Percentiles rank a stretch among this genome's conserved stretches.
Evolutionary conservation across 37 sponge, comb jelly and placozoan species (phyloP).

Genomic region (Chondrilla cf. caribensis): DNA sequence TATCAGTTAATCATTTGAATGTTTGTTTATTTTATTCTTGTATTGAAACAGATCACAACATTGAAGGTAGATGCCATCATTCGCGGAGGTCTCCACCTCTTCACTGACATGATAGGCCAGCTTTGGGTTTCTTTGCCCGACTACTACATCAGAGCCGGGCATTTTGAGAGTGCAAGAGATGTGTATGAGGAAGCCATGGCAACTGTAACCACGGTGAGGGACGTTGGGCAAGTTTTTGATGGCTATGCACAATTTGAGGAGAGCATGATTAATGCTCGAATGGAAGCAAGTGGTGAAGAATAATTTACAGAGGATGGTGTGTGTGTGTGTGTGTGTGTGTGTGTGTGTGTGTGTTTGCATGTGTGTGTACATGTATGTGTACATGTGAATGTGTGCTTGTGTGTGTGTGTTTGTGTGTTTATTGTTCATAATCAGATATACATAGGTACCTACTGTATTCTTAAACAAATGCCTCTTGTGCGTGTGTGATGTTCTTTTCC

Average conservation of each 20-base stretch:
- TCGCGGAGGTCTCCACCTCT: constrained; percentile 86
- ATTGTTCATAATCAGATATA: too few relatives aligned
- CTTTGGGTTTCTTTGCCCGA: constrained; percentile 96
- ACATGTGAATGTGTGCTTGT: too few relatives aligned
- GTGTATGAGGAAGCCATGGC: constrained; percentile 96
- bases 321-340: constrained; percentile 4
- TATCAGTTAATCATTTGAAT: too few relatives aligned
- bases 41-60: constrained; percentile 53
- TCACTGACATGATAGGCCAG: constrained; percentile 96
- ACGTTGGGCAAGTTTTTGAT: constrained; percentile 98
- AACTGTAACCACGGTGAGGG: constrained; percentile 93
- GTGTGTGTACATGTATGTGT: too few relatives aligned
- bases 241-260: constrained; percentile 98
- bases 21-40: too few relatives aligned
- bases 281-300: constrained; percentile 77
- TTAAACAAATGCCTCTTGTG: too few relatives aligned
- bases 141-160: constrained; percentile 93
- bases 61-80: constrained; percentile 95
- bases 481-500: too few relatives aligned
- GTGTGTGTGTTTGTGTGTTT: too few relatives aligned
- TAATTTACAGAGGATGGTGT: constrained; percentile 75
- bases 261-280: constrained; percentile 90
- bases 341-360: too few relatives aligned
- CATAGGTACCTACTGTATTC: too few relatives aligned
- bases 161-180: constrained; percentile 98